Percentiles rank a stretch among this genome's conserved stretches.
Evolutionary conservation across 1,140 invertebrate species (phyloP).

Genomic region (Drosophila pseudoananassae): DNA sequence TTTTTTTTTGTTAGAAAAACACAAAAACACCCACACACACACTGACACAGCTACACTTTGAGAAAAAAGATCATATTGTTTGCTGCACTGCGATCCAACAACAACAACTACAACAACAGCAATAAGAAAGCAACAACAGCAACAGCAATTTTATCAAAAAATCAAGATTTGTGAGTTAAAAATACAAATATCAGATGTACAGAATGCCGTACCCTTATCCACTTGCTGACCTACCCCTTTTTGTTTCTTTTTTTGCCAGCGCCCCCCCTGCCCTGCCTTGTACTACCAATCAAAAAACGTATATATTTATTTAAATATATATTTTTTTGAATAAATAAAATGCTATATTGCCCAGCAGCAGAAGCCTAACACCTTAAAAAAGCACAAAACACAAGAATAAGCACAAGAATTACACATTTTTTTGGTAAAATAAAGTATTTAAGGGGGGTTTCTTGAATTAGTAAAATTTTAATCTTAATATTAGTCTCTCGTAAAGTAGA

Average conservation of each 20-base stretch:
- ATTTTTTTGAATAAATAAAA: conserved; percentile 10
- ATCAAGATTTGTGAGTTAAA: conserved; percentile 66
- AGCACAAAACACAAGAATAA: neutral
- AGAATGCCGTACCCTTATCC: conserved; percentile 36
- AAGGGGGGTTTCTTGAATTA: neutral
- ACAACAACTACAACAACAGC: conserved; percentile 22
- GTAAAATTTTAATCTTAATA: neutral
- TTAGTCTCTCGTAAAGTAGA: too few relatives aligned
- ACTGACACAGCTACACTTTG: conserved; percentile 10
- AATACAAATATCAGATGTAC: conserved; percentile 42
- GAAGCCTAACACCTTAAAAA: conserved; percentile 27
- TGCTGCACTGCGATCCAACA: conserved; percentile 59
- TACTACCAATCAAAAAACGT: neutral
- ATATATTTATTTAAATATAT: conserved; percentile 5
- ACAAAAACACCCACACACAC: conserved; percentile 20
- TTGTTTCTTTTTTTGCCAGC: conserved; percentile 24
- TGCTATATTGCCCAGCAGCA: conserved; percentile 39
- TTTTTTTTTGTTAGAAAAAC: conserved; percentile 4
- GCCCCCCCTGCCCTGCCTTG: conserved; percentile 57
- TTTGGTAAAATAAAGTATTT: neutral
- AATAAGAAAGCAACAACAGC: conserved; percentile 38
- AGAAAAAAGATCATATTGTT: conserved; percentile 24
- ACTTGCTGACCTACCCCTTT: neutral
- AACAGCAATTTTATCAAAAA: conserved; percentile 36
- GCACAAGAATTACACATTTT: neutral